Percentiles rank a stretch among this genome's conserved stretches.
These are phyloP conservation scores for Eilema depressum DNA, from an alignment of 2,888 invertebrate species.

Conservation along the genomic window DNA sequence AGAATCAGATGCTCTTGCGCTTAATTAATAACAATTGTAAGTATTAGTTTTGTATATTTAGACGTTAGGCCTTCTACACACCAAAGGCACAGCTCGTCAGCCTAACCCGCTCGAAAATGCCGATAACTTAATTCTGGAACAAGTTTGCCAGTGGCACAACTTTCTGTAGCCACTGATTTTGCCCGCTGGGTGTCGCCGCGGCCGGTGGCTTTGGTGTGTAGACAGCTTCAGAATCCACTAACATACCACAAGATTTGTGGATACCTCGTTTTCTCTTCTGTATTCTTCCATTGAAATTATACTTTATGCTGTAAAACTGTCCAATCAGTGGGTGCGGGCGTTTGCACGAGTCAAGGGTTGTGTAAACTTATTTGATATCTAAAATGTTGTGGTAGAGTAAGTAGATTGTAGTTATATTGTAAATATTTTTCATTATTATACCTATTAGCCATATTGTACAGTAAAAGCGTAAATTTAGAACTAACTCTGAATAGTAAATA, in stretches of 20 bases:
- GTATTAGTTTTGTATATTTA: conserved; percentile 17
- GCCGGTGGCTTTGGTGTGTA: not conserved
- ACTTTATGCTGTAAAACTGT: not conserved
- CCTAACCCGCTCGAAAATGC: not conserved
- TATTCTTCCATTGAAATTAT: not conserved
- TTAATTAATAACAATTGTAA: conserved; percentile 32
- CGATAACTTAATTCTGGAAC: not conserved
- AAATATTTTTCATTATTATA: conserved; percentile 3
- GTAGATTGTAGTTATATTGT: conserved; percentile 1
- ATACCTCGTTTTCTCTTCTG: not conserved
- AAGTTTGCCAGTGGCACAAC: not conserved
- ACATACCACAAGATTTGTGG: conserved; percentile 14
- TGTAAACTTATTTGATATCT: conserved; percentile 5
- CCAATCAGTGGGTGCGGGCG: not conserved
- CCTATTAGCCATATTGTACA: not conserved
- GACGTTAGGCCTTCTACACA: not conserved
- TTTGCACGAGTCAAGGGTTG: not conserved
- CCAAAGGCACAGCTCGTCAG: not conserved
- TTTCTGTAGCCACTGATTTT: not conserved
- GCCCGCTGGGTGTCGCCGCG: not conserved
- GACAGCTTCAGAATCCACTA: conserved; percentile 15
- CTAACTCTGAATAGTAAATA: not conserved
- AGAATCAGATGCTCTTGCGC: conserved; percentile 52
- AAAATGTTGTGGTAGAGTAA: conserved; percentile 20
- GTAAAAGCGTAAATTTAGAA: not conserved